Conservation (phyloP, 2,113 vertebrate species). For the Arizona elegans region DNA sequence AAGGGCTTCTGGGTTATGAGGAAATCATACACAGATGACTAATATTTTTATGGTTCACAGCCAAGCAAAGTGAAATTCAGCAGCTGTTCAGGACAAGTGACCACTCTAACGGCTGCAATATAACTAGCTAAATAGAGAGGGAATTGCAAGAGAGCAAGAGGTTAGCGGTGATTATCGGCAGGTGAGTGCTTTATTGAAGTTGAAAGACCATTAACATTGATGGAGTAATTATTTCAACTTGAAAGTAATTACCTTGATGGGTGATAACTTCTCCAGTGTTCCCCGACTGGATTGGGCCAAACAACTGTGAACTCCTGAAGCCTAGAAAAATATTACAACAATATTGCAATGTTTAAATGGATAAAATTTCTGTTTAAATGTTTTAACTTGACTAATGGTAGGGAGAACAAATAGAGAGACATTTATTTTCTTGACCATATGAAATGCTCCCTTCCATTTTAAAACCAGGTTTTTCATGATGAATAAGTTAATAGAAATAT, state of each 20-base stretch:
- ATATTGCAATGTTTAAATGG: conserved; percentile 74
- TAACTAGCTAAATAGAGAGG: conserved; percentile 85
- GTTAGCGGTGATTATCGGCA: conserved; percentile 85
- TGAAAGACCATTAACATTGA: conserved; percentile 91
- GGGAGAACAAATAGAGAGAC: conserved; percentile 72
- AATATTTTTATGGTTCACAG: conserved; percentile 82
- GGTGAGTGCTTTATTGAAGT: conserved; percentile 91
- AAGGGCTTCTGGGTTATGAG: conserved; percentile 77
- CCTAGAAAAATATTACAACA: conserved; percentile 82
- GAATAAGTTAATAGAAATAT: neutral
- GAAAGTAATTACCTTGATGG: conserved; percentile 87
- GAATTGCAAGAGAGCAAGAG: conserved; percentile 82
- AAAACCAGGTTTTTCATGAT: neutral
- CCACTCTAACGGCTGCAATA: conserved; percentile 82
- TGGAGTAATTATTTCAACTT: conserved; percentile 92
- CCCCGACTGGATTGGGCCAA: conserved; percentile 77
- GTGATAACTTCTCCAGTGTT: conserved; percentile 81
- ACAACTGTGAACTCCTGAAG: conserved; percentile 75
- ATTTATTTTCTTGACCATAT: conserved; percentile 73
- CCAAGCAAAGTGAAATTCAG: conserved; percentile 83
- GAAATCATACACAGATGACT: conserved; percentile 81
- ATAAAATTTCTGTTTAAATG: conserved; percentile 69
- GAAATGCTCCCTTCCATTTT: conserved; percentile 66
- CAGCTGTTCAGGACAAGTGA: conserved; percentile 87
- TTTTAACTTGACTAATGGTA: conserved; percentile 72